These are phyloP conservation scores for Myotis yumanensis DNA, from an alignment of 2,113 vertebrate genomes.

Conservation along the genomic window DNA sequence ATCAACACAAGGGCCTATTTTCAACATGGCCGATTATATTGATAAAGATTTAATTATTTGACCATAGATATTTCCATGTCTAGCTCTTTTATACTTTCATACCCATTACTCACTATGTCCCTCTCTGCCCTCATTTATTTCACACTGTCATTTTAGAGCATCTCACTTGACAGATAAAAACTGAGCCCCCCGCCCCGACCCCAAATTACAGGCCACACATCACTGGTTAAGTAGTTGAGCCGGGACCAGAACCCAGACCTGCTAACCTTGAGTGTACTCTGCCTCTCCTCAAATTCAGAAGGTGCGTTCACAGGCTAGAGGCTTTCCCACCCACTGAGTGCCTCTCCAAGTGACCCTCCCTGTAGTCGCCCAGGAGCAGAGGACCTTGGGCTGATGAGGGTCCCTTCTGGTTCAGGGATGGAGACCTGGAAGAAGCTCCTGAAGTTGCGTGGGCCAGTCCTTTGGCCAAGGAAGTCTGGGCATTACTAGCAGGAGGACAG, in stretches of 20 bases:
- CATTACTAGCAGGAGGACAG: neutral
- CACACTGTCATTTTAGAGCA: neutral
- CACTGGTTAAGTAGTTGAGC: neutral
- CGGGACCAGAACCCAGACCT: neutral
- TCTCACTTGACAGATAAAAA: neutral
- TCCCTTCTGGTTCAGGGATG: neutral
- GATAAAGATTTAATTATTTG: neutral
- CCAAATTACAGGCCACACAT: neutral
- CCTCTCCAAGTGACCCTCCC: neutral
- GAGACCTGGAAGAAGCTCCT: neutral
- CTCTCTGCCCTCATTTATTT: neutral
- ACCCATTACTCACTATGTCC: neutral
- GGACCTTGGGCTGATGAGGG: neutral
- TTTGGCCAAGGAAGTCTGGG: neutral
- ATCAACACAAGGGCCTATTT: neutral
- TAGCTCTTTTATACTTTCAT: neutral
- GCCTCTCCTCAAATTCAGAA: neutral
- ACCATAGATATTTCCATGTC: neutral
- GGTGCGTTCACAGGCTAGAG: neutral
- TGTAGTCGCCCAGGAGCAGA: neutral
- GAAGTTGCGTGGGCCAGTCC: neutral
- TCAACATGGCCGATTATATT: neutral
- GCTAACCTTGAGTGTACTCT: neutral
- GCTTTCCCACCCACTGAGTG: neutral
- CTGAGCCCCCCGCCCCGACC: neutral